phyloP scores from a whole-genome alignment of 2,797 vertebrate genomes.

The Hyperoplus lanceolatus region DNA sequence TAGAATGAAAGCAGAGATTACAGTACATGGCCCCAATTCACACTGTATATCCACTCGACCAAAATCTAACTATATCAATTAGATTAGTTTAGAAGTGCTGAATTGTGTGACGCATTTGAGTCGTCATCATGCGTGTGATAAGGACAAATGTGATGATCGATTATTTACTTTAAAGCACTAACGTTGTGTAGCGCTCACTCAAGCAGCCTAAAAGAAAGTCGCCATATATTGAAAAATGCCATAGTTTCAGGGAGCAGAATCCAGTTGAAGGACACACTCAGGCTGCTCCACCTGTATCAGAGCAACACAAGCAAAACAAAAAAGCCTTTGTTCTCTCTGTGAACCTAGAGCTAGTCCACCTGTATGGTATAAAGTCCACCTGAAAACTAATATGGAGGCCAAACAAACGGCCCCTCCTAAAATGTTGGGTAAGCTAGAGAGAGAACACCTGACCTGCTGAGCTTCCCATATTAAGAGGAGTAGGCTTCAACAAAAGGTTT shows the following conservation, averaged over 20 bases:
- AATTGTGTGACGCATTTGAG: background rate
- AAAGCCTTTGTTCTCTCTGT: slow-evolving; percentile 72
- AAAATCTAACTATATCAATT: background rate
- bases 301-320: slow-evolving; percentile 60
- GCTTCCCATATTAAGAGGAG: background rate
- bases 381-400: slow-evolving; percentile 57
- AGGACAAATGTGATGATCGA: fast-evolving
- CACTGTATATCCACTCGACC: background rate
- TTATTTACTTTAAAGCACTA: background rate
- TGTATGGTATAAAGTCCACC: slow-evolving; percentile 61
- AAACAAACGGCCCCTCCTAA: slow-evolving; percentile 53
- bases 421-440: slow-evolving; percentile 3
- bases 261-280: slow-evolving; percentile 47
- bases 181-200: background rate
- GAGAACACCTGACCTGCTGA: background rate
- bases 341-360: slow-evolving; percentile 47
- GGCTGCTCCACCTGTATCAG: slow-evolving; percentile 58
- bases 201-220: background rate
- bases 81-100: background rate
- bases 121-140: background rate
- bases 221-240: too few species aligned
- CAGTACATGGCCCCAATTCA: background rate
- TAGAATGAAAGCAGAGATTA: background rate
- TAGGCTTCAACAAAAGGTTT: background rate
- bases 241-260: slow-evolving; percentile 1